phyloP scores from a whole-genome alignment of 2,888 invertebrate species.

The Hydrotaea cyrtoneurina region DNA sequence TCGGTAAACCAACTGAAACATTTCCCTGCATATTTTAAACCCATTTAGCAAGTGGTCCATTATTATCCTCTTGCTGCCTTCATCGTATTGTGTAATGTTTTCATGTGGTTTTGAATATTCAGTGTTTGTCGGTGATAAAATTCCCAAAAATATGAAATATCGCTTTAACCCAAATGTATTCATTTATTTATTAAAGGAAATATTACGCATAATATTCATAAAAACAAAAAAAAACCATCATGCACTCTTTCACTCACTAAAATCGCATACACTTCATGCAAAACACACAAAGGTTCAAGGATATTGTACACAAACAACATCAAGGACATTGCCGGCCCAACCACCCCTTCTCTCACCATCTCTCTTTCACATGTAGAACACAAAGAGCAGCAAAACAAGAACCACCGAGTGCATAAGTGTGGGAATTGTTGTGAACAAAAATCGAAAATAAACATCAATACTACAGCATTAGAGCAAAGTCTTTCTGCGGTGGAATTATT shows the following conservation, averaged over 20 bases:
- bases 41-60: too few species aligned
- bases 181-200: constrained; percentile 12
- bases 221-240: constrained; percentile 26
- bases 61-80: too few species aligned
- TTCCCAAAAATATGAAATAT: background rate
- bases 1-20: too few species aligned
- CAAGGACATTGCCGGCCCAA: constrained; percentile 5
- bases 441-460: background rate
- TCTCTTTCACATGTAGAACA: background rate
- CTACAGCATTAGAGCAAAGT: background rate
- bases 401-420: background rate
- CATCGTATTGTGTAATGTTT: too few species aligned
- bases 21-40: too few species aligned
- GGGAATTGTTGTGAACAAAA: background rate
- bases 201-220: constrained; percentile 26
- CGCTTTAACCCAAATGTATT: background rate
- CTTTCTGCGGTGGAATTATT: background rate
- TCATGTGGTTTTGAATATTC: too few species aligned
- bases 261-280: background rate
- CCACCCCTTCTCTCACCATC: background rate
- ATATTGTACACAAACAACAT: background rate
- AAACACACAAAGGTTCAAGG: constrained; percentile 21
- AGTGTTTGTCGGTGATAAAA: background rate
- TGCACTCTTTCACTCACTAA: background rate
- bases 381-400: background rate